Evolutionary conservation across 2,113 vertebrate genomes (phyloP), one percentile per base, ranked within the genome.

Genomic region (Corvus moneduloides): DNA sequence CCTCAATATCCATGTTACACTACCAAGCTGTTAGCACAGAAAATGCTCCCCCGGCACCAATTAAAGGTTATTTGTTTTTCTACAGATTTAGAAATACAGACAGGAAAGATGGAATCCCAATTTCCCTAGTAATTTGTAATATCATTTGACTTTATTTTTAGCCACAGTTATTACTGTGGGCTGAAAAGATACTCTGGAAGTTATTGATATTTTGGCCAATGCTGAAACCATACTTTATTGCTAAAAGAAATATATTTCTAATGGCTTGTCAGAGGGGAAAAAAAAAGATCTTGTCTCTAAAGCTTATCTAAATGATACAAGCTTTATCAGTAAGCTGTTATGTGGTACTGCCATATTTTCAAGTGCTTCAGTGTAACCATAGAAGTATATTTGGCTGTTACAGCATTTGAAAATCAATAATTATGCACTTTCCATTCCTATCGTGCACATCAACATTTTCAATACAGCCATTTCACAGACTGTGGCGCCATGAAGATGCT

Each of bases 331-430:
- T 33, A 86, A 84, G 16, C 4, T 61, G 12, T 39, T 74, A 4
- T 28, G 26, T 52, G 39, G 23, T 58, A 72, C 69, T 84, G 56
- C 27, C 54, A 6, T 51, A 69, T 83, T 94, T 94, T 74, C 44
- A 79, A 66, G n/a, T 21, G 10, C n/a, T 88, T 48, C 33, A 55
- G 5, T 48, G 52, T 27, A 93, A 67, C 15, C 43, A 35, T 17
- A 59, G 69, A 75, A 66, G n/a, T 43, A 39, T 7, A 54, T 84
- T 77, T 80, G 66, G 8, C 49, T 85, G 19, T 68, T 58, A 62
- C 3, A 84, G 37, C 12, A 16, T 83, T 78, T 89, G n/a, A 94
- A 93, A 94, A 94, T 87, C 66, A 76, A 72, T 89, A 92, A 78
- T 69, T 94, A 56, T 46, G 4, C 26, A 33, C 17, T 91, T 95